Base-by-base conservation (phyloP, 2,888 invertebrate species). In the Dastarcus helophoroides region DNA sequence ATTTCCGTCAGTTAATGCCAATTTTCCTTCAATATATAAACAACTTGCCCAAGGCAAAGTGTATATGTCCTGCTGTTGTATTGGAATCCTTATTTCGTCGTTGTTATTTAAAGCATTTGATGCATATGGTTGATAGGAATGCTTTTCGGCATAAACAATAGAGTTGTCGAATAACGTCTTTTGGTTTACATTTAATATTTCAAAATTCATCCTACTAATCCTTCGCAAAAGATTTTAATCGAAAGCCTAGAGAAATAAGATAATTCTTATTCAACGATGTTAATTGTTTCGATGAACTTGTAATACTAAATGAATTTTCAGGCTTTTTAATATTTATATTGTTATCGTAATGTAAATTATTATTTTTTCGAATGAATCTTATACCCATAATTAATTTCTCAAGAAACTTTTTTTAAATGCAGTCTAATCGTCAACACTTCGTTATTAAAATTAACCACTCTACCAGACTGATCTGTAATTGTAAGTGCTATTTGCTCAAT, bases 31-130 rank as follows among this genome's bases (percentile, higher is more conserved):
- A 17, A 41, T 28, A 21, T 40, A 35, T 9, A 40, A 13, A 21
- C 21, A 42, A 45, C 52, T 51, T 26, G 44, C 36, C 13, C 40
- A 44, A 10, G 48, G 51, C 35, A 48, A 29, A 2, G 48, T 43
- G 36, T 45, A 47, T 13, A 45, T 30, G 36, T 54, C 49, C 26
- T 43, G 40, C 22, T 50, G 44, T 40, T 51, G 44, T 22, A 53
- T 44, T 9, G 47, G 43, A 23, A 53, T 51, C n/a, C 49, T 34
- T 14, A 52, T 50, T 43, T 53, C 48, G 50, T 52, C 52, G 37
- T 47, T 54, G 25, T 47, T 44, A 31, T 51, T 41, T 31, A 38
- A 41, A 27, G 36, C 36, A 14, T 38, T 32, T n/a, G 40, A 31
- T 25, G 43, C 34, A 37, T 48, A 49, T 29, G 50, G 47, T 36